A percentile compares a stretch with the other conserved stretches of the same genome.
phyloP scores from a whole-genome alignment of 2,888 invertebrate genomes.

The Bibio marci region DNA sequence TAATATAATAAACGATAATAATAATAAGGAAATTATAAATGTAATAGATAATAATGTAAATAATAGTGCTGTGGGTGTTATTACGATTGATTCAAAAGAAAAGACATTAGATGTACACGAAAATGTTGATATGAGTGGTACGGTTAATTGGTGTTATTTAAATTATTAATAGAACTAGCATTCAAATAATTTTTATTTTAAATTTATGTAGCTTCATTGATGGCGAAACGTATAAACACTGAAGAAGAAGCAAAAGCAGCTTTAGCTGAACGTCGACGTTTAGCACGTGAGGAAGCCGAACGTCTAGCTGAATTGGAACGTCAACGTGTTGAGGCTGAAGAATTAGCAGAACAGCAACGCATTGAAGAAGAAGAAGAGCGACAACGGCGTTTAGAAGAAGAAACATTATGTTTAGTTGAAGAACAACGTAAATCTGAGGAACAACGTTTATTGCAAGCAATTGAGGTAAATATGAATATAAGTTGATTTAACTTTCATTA shows the following conservation, averaged over 20 bases:
- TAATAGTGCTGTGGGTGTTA: too few relatives aligned
- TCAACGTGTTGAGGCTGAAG: slow-evolving; percentile 51
- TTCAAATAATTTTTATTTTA: too few relatives aligned
- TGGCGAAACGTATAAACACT: slow-evolving; percentile 59
- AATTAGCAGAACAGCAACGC: slow-evolving; percentile 52
- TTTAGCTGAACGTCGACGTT: slow-evolving; percentile 69
- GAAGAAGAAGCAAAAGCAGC: slow-evolving; percentile 91
- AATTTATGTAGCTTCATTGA: slow-evolving; percentile 39
- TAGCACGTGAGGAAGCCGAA: slow-evolving; percentile 84
- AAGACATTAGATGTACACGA: too few relatives aligned
- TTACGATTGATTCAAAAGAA: too few relatives aligned
- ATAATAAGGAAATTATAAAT: too few relatives aligned
- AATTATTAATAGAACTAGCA: too few relatives aligned
- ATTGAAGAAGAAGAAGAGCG: slow-evolving; percentile 66
- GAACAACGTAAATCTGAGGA: slow-evolving; percentile 71
- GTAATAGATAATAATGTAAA: too few relatives aligned
- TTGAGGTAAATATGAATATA: slow-evolving; percentile 35
- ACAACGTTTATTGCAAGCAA: slow-evolving; percentile 68
- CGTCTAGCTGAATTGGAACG: slow-evolving; percentile 74
- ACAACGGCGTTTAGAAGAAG: slow-evolving; percentile 63
- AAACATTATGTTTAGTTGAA: slow-evolving; percentile 57
- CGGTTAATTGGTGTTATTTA: too few relatives aligned
- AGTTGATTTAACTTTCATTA: background rate
- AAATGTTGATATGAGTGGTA: too few relatives aligned
- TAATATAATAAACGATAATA: too few relatives aligned